Evolutionary conservation across 2,888 invertebrate species (phyloP).

Genomic region (Helicoverpa assulta): DNA sequence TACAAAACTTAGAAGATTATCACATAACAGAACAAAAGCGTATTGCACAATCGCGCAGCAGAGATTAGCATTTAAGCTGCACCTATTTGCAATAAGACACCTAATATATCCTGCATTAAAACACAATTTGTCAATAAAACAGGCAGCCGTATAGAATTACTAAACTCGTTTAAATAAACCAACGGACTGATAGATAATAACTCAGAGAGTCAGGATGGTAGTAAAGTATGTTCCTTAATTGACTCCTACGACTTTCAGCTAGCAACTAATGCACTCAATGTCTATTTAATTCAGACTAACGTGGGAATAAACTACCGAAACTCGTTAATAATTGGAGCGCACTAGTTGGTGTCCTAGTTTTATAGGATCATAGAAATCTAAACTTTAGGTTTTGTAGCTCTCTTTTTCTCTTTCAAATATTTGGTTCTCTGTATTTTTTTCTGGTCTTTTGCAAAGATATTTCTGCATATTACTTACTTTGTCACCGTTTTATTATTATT

Average conservation of each 20-base stretch:
- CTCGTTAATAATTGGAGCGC: conserved; percentile 50
- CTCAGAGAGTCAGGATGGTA: conserved; percentile 29
- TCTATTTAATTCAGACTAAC: conserved; percentile 56
- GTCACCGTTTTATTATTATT: too few species aligned
- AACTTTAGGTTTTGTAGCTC: background rate
- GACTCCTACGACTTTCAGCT: conserved; percentile 45
- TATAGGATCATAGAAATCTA: background rate
- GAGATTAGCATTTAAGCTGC: too few species aligned
- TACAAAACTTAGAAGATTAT: too few species aligned
- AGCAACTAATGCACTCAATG: conserved; percentile 55
- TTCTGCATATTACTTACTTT: too few species aligned
- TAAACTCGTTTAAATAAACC: conserved; percentile 22
- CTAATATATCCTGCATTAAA: too few species aligned
- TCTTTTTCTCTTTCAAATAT: background rate
- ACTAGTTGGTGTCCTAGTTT: conserved; percentile 28
- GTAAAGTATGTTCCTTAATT: conserved; percentile 50
- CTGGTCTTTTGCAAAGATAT: too few species aligned
- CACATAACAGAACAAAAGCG: too few species aligned
- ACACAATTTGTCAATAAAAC: background rate
- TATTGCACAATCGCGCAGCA: too few species aligned
- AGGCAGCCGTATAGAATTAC: conserved; percentile 18
- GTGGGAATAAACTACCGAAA: conserved; percentile 52
- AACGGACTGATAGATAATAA: conserved; percentile 42
- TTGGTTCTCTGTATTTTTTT: too few species aligned
- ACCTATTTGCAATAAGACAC: too few species aligned